Evolutionary conservation across 1,140 invertebrate genomes (phyloP).

Genomic region (Atta colombica): DNA sequence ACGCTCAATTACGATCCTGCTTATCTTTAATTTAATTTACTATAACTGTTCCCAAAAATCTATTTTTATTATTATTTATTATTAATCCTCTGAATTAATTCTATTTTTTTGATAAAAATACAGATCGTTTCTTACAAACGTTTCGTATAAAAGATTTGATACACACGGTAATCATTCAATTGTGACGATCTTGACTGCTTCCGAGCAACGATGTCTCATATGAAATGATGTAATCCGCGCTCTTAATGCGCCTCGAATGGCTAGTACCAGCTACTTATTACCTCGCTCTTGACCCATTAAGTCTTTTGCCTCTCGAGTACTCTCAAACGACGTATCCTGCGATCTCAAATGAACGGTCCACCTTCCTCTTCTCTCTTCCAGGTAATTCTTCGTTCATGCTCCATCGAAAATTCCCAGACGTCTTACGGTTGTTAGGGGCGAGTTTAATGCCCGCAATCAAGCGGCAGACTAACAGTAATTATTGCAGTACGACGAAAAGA

Average conservation of each 20-base stretch:
- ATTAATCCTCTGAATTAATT: not conserved
- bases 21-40: slow-evolving; percentile 23
- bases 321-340: slow-evolving; percentile 27
- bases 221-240: slow-evolving; percentile 36
- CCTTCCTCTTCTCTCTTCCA: not conserved
- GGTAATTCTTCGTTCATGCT: slow-evolving; percentile 1
- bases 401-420: slow-evolving; percentile 68
- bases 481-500: slow-evolving; percentile 32
- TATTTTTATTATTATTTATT: not conserved
- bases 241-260: slow-evolving; percentile 46
- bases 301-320: slow-evolving; percentile 16
- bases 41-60: not conserved
- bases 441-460: slow-evolving; percentile 66
- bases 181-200: not conserved
- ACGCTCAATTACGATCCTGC: not conserved
- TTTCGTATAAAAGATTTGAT: not conserved
- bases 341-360: slow-evolving; percentile 35
- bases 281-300: slow-evolving; percentile 58
- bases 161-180: not conserved
- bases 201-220: not conserved
- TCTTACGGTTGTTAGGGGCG: slow-evolving; percentile 39
- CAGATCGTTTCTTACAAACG: not conserved
- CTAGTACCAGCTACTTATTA: slow-evolving; percentile 36
- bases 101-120: not conserved
- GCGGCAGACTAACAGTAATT: slow-evolving; percentile 54